Conservation (phyloP, 1,140 invertebrate genomes). For the Panonychus citri region DNA sequence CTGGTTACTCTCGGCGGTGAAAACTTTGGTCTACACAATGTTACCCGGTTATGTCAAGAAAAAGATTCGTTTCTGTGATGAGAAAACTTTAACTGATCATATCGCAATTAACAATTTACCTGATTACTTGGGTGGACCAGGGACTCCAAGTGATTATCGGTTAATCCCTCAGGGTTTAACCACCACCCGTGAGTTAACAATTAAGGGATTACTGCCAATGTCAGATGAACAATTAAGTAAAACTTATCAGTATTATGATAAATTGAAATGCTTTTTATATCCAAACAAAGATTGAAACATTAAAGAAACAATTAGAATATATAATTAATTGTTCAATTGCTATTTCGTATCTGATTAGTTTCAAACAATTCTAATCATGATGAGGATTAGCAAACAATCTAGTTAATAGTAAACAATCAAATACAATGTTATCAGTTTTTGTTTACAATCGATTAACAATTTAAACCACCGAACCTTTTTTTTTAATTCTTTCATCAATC, state of each 20-base stretch:
- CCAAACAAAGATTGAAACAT: too few relatives aligned
- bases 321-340: too few relatives aligned
- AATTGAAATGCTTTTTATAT: neutral
- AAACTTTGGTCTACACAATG: neutral
- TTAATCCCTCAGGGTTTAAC: neutral
- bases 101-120: conserved; percentile 1
- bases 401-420: too few relatives aligned
- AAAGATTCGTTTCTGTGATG: conserved; percentile 1
- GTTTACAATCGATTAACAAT: too few relatives aligned
- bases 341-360: too few relatives aligned
- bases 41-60: neutral
- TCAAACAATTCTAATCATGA: too few relatives aligned
- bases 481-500: too few relatives aligned
- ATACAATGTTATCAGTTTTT: too few relatives aligned
- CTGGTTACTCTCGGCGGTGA: conserved; percentile 1
- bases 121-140: conserved; percentile 1
- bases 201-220: neutral
- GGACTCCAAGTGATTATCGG: neutral
- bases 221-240: neutral
- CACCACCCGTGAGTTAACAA: neutral
- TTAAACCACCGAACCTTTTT: too few relatives aligned
- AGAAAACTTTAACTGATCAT: conserved; percentile 2
- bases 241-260: conserved; percentile 1
- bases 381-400: too few relatives aligned
- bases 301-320: too few relatives aligned